These are phyloP conservation scores for Drosophila obscura DNA, from an alignment of 1,140 invertebrate species.

Conservation along the genomic window DNA sequence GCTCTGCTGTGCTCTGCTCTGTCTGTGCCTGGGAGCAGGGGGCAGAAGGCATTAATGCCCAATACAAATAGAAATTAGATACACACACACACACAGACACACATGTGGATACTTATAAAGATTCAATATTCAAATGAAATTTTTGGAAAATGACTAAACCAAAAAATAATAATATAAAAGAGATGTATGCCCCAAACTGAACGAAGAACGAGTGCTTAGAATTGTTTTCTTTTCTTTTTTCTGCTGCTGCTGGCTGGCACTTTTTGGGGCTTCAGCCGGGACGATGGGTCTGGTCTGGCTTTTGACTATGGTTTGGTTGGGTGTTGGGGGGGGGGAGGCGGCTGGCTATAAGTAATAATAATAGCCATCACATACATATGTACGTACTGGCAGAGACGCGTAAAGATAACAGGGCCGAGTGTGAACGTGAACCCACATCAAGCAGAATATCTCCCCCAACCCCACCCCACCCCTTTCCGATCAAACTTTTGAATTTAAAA, in stretches of 20 bases:
- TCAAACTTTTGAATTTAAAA: slow-evolving; percentile 51
- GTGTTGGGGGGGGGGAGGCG: slow-evolving; percentile 27
- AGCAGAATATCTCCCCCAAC: slow-evolving; percentile 18
- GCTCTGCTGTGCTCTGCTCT: neutral
- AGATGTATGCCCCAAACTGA: slow-evolving; percentile 28
- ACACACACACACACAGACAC: slow-evolving; percentile 57
- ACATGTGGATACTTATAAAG: slow-evolving; percentile 51
- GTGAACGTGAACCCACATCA: slow-evolving; percentile 69
- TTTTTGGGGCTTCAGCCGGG: neutral
- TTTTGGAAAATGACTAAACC: slow-evolving; percentile 76
- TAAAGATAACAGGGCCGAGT: neutral
- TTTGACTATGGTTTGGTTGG: neutral
- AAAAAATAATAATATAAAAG: slow-evolving; percentile 44
- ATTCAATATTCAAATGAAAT: slow-evolving; percentile 78
- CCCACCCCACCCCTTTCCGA: slow-evolving; percentile 10
- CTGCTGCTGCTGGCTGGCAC: neutral
- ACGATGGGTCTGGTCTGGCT: neutral
- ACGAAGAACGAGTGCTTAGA: slow-evolving; percentile 58
- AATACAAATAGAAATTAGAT: slow-evolving; percentile 78
- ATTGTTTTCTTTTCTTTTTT: slow-evolving; percentile 57
- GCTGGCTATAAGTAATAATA: slow-evolving; percentile 47
- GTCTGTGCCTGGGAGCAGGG: neutral
- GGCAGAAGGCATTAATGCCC: slow-evolving; percentile 52
- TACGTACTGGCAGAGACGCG: slow-evolving; percentile 35
- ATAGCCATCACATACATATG: slow-evolving; percentile 55